Evolutionary conservation across 2,113 vertebrate genomes (phyloP), one percentile per base, ranked within the genome.

Genomic region (Enhydra lutris): DNA sequence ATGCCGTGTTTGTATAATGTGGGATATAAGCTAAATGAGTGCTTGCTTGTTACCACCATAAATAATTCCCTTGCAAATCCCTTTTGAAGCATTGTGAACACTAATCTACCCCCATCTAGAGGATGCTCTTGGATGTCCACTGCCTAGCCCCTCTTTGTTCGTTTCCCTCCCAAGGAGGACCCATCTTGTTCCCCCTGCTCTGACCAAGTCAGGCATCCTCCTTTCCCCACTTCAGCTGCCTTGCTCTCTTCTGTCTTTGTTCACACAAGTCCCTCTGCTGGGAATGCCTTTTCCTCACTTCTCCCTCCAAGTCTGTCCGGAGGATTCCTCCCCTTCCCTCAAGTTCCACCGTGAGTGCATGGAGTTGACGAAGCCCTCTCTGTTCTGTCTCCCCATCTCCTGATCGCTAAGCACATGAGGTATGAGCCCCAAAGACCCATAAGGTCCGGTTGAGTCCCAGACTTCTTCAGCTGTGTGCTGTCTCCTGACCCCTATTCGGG

Each of bases 11-110:
- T 99, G 98, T 98, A 97, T 98, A 98, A 98, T 98, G 98, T 98
- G 97, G 98, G 98, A 98, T 98, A 98, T 98, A 97, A 98, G 98
- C 98, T 98, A 98, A 98, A 98, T 96, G 98, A 98, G 98, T 96
- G 98, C 99, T 98, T 98, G 98, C 98, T 98, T 98, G 98, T 98
- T 98, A 97, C 98, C 91, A 97, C 98, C 98, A 95, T 98, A 98
- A 99, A 98, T 98, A 99, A 98, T 98, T 98, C 98, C 97, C 98
- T 97, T 18, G 74, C 98, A 98, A 98, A 98, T 98, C 98, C 98
- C 98, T 92, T 97, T 94, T 63, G 97, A 98, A 98, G 95, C 78
- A 29, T 92, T 57, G 57, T 92, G 93, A 85, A 94, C 96, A 85
- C 96, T 97, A 97, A 98, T 98, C 98, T 71, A 2, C 93, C 97